These are phyloP conservation scores for Cepphus grylle DNA, from an alignment of 2,113 vertebrate species.

Conservation along the genomic window DNA sequence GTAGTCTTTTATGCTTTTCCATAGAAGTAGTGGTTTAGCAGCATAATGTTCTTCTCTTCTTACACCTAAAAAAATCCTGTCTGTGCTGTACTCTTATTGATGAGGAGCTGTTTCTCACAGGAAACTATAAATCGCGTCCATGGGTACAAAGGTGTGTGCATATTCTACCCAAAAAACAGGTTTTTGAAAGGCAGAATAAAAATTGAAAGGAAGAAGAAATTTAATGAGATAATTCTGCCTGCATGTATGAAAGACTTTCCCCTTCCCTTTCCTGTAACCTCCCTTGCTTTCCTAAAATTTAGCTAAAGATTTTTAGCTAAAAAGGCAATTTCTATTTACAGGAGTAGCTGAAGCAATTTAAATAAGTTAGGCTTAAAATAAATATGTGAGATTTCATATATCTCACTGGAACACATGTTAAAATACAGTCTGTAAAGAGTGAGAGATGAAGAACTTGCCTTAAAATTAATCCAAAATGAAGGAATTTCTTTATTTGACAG, in stretches of 20 bases:
- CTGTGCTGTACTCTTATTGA: not conserved
- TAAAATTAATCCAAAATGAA: conserved; percentile 3
- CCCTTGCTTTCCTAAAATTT: conserved; percentile 15
- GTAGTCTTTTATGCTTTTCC: not conserved
- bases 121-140: not conserved
- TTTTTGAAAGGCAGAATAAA: not conserved
- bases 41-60: not conserved
- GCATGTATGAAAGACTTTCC: not conserved
- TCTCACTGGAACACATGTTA: not conserved
- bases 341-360: not conserved
- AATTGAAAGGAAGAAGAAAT: not conserved
- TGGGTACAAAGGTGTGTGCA: not conserved
- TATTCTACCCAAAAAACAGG: not conserved
- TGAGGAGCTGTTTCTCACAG: not conserved
- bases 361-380: conserved; percentile 37
- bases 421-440: not conserved
- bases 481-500: not conserved
- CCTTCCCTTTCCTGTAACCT: not conserved
- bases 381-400: not conserved
- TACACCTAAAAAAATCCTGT: not conserved
- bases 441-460: not conserved
- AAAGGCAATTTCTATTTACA: conserved; percentile 4
- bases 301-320: not conserved
- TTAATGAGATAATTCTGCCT: not conserved
- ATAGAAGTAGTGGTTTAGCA: not conserved